A percentile compares a stretch with the other conserved stretches of the same genome.
These are phyloP conservation scores for Phenganax stokvisi DNA, from an alignment of 92 coral and sea anemone species.

Conservation along the genomic window DNA sequence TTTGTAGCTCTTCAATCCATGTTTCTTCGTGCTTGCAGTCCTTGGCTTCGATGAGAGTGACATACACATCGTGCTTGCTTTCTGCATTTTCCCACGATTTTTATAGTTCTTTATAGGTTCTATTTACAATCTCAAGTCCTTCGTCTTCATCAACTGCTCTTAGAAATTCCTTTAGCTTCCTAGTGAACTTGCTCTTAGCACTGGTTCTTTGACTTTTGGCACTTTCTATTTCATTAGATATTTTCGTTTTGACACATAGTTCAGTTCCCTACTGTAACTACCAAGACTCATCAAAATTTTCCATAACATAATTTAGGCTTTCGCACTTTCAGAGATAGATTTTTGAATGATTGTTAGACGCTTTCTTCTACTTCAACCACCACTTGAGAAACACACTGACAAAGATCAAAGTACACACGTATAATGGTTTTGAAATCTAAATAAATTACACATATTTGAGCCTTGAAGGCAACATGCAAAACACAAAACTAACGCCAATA, in stretches of 20 bases:
- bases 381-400: no score
- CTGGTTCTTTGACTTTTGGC: constrained; percentile 21
- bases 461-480: no score
- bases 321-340: no score
- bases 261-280: no score
- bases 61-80: constrained; percentile 32
- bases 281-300: no score
- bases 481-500: no score
- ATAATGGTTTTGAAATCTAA: no score
- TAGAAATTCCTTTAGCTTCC: constrained; percentile 29
- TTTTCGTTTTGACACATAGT: background rate
- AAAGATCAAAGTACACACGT: no score
- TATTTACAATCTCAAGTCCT: constrained; percentile 19
- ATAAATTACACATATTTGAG: no score
- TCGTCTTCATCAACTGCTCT: constrained; percentile 20
- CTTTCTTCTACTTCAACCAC: no score
- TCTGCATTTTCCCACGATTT: constrained; percentile 22
- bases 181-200: constrained; percentile 20
- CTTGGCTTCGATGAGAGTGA: constrained; percentile 1
- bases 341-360: no score
- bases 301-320: no score
- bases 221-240: background rate
- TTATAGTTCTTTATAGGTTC: constrained; percentile 21
- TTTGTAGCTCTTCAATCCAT: constrained; percentile 42
- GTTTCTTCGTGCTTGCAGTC: constrained; percentile 4